Conservation (phyloP, 2,113 vertebrate genomes). For the Tursiops truncatus region DNA sequence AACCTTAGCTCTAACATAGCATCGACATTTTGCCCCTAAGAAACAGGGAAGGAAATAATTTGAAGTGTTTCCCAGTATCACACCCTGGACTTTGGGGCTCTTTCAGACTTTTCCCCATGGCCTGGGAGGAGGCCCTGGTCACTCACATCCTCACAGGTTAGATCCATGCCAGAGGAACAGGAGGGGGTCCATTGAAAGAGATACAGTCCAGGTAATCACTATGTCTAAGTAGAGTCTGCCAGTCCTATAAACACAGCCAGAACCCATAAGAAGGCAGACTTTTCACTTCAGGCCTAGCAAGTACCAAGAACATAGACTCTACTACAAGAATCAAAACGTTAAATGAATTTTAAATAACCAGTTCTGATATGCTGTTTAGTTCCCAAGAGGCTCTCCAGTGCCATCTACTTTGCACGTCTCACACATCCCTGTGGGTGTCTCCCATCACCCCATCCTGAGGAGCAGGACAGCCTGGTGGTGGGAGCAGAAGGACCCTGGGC, state of each 20-base stretch:
- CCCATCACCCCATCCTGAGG: background rate
- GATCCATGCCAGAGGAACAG: background rate
- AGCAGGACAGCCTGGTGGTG: background rate
- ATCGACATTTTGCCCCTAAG: accelerated
- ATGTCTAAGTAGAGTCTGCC: background rate
- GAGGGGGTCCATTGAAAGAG: accelerated
- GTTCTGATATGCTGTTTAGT: too few relatives aligned
- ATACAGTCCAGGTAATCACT: accelerated
- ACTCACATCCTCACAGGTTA: background rate
- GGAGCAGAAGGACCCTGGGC: background rate
- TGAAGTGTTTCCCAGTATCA: background rate
- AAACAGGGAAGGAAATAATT: too few relatives aligned
- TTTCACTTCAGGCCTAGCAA: background rate
- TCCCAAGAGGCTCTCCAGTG: background rate
- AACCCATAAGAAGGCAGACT: background rate
- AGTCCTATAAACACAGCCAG: too few relatives aligned
- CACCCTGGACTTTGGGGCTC: background rate
- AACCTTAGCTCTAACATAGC: background rate
- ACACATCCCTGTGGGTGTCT: accelerated
- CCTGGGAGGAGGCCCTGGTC: background rate
- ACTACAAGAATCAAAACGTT: background rate
- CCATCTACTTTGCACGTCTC: background rate
- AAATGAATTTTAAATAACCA: background rate
- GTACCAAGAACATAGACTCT: background rate
- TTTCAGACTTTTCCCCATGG: background rate